These are phyloP conservation scores for Psittacula derbiana DNA, from an alignment of 2,797 vertebrate genomes.

Conservation along the genomic window DNA sequence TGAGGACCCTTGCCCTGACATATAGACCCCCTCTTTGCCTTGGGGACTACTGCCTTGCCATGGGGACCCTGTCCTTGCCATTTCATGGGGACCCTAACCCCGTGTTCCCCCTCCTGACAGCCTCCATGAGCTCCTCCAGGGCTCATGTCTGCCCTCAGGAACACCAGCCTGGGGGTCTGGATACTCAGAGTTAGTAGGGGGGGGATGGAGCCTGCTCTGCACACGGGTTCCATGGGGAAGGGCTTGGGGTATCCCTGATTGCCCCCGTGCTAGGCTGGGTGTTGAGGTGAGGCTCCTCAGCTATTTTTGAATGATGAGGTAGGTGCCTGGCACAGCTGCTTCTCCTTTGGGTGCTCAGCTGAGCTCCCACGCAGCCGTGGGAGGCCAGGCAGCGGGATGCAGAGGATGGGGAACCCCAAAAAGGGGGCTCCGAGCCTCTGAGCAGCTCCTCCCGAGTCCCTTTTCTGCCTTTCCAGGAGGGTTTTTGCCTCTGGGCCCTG, in stretches of 20 bases:
- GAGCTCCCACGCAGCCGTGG: background rate
- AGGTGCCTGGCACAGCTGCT: background rate
- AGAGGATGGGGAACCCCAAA: background rate
- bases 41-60: background rate
- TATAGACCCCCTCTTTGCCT: background rate
- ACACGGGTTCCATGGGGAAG: accelerated
- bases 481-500: background rate
- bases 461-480: background rate
- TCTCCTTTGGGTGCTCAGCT: background rate
- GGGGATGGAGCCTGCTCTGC: accelerated
- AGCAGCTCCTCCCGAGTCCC: background rate
- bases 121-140: background rate
- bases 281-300: background rate
- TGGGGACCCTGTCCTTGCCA: background rate
- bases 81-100: background rate
- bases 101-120: accelerated
- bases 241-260: accelerated
- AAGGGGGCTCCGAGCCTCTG: background rate
- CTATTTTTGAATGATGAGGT: background rate
- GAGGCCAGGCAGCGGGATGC: background rate
- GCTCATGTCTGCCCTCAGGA: accelerated
- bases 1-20: background rate
- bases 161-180: background rate
- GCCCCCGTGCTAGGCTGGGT: too few relatives aligned
- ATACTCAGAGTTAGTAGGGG: accelerated